These are phyloP conservation scores for Martes martes DNA, from an alignment of 2,113 vertebrate species.

Conservation along the genomic window DNA sequence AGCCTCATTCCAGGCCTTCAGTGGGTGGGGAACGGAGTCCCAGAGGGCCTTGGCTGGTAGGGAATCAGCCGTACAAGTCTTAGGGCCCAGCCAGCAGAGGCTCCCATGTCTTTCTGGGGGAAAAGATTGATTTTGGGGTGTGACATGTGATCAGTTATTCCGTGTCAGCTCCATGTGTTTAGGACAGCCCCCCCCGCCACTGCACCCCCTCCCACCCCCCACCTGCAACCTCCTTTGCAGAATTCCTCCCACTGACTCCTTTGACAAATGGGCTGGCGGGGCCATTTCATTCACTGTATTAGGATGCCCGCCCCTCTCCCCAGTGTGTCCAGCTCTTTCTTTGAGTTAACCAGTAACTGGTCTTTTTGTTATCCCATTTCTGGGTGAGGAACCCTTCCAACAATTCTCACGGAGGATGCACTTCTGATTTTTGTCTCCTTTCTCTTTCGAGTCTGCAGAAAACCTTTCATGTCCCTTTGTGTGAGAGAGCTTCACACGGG, in stretches of 20 bases:
- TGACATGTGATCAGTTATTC: background rate
- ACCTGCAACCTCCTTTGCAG: background rate
- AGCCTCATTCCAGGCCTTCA: background rate
- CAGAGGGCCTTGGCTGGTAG: background rate
- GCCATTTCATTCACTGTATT: background rate
- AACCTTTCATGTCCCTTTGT: conserved; percentile 56
- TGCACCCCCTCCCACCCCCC: background rate
- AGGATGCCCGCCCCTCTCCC: background rate
- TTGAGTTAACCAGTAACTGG: conserved; percentile 70
- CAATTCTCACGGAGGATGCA: background rate
- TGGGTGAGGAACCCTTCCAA: background rate
- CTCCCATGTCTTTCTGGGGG: background rate
- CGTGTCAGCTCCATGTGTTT: accelerated
- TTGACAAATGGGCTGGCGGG: background rate
- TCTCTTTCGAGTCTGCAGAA: background rate
- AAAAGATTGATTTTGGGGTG: background rate
- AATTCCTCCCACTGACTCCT: background rate
- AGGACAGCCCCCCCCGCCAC: background rate
- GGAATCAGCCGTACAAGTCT: background rate
- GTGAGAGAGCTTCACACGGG: background rate
- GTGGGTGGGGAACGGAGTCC: conserved; percentile 32
- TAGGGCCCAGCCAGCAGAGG: background rate
- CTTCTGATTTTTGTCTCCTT: conserved; percentile 39
- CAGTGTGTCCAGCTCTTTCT: background rate
- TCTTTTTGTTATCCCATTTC: conserved; percentile 42